Evolutionary conservation across 2,113 vertebrate genomes (phyloP).

Genomic region (Chroicocephalus ridibundus): DNA sequence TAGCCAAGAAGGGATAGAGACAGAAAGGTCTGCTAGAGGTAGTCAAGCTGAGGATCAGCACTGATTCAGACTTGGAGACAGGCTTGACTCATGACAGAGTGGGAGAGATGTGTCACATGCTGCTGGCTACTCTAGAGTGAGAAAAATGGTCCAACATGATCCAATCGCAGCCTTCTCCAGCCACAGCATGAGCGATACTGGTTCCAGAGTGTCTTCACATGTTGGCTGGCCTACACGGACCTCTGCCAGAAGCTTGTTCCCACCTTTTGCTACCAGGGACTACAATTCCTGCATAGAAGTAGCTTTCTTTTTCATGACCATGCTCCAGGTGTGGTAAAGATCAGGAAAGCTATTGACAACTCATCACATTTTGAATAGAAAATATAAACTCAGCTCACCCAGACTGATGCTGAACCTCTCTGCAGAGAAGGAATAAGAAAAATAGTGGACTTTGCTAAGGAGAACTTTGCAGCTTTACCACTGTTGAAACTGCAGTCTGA

Average conservation of each 20-base stretch:
- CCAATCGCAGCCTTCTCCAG: neutral
- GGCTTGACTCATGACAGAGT: neutral
- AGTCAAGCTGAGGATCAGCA: neutral
- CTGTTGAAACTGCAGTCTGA: neutral
- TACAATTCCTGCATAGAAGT: neutral
- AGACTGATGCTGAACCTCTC: neutral
- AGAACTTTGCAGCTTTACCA: neutral
- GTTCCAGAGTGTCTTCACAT: neutral
- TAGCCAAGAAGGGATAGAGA: neutral
- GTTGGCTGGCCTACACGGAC: neutral
- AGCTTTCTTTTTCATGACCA: neutral
- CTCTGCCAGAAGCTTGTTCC: neutral
- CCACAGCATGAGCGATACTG: neutral
- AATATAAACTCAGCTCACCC: neutral
- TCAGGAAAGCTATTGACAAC: neutral
- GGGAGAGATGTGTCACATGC: neutral
- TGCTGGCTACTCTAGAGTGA: neutral
- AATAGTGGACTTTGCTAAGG: neutral
- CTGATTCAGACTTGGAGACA: neutral
- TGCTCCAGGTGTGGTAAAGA: neutral
- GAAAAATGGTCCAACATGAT: neutral
- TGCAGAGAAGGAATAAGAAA: neutral
- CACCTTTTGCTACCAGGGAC: neutral
- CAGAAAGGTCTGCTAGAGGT: neutral
- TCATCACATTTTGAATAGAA: neutral